Evolutionary conservation across 2,888 invertebrate genomes (phyloP).

Genomic region (Rapana venosa): DNA sequence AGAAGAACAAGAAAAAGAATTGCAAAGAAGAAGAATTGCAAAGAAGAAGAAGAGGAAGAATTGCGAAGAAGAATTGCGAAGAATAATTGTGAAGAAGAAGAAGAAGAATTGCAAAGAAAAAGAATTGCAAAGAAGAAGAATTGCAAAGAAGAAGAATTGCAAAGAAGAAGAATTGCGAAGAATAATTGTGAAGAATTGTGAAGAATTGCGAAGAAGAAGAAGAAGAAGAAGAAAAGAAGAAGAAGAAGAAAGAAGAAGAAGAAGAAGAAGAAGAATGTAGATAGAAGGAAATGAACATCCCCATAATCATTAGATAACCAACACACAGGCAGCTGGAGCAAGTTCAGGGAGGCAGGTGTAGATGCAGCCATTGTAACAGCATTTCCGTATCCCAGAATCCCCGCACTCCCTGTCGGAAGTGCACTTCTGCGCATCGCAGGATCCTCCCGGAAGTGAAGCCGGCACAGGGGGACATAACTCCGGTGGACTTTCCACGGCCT

Average conservation of each 20-base stretch:
- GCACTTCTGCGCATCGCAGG: slow-evolving; percentile 58
- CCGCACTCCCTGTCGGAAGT: slow-evolving; percentile 61
- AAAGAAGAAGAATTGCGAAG: no score
- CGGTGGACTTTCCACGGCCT: slow-evolving; percentile 7
- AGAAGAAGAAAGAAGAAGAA: neutral
- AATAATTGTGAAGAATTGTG: no score
- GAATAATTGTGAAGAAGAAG: no score
- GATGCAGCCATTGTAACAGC: slow-evolving; percentile 69
- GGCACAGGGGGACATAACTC: slow-evolving; percentile 65
- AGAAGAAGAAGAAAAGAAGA: neutral
- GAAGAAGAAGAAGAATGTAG: neutral
- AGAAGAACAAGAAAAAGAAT: neutral
- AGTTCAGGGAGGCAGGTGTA: slow-evolving; percentile 64
- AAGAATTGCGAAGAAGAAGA: neutral
- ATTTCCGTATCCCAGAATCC: slow-evolving; percentile 50
- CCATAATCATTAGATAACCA: neutral
- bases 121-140: no score
- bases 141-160: no score
- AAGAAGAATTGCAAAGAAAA: no score
- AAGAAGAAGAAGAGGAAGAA: neutral
- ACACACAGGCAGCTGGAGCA: slow-evolving; percentile 62
- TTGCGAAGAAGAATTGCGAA: no score
- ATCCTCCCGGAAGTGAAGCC: slow-evolving; percentile 54
- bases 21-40: no score
- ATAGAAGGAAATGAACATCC: no score